These are phyloP conservation scores for Aphidoletes aphidimyza DNA, from an alignment of 2,888 invertebrate genomes.

Conservation along the genomic window DNA sequence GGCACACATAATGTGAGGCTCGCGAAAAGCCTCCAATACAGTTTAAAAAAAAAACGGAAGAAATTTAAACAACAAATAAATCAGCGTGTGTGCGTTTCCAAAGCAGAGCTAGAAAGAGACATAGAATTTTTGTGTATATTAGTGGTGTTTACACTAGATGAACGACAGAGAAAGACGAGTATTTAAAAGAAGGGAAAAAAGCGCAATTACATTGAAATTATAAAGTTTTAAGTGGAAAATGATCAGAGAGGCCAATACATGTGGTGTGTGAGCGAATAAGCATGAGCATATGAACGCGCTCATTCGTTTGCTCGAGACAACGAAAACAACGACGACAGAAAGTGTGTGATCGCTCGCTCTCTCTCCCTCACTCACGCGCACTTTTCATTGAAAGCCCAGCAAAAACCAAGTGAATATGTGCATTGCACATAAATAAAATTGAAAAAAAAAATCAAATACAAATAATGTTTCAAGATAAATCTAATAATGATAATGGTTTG, in stretches of 20 bases:
- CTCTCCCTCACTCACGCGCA: too few species aligned
- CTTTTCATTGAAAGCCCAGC: too few species aligned
- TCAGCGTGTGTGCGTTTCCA: conserved; percentile 21
- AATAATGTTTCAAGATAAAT: conserved; percentile 51
- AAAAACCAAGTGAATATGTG: background rate
- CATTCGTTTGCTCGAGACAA: background rate
- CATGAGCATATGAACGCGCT: too few species aligned
- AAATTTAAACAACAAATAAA: conserved; percentile 46
- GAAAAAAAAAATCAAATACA: conserved; percentile 39
- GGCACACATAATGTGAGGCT: too few species aligned
- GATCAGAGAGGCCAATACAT: too few species aligned
- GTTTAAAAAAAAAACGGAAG: conserved; percentile 37
- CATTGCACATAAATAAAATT: conserved; percentile 12
- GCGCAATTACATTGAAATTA: conserved; percentile 19
- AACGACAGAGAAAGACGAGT: background rate
- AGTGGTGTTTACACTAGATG: background rate
- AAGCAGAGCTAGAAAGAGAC: too few species aligned
- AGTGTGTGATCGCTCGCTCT: too few species aligned
- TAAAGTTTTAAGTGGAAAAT: background rate
- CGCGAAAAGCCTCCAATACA: background rate
- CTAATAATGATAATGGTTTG: conserved; percentile 34
- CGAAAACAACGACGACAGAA: background rate
- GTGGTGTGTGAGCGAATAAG: too few species aligned
- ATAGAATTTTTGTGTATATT: background rate
- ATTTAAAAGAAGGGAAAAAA: background rate